A percentile compares a stretch with the other conserved stretches of the same genome.
These are phyloP conservation scores for Brachypalpus laphriformis DNA, from an alignment of 2,888 invertebrate genomes.

Conservation along the genomic window DNA sequence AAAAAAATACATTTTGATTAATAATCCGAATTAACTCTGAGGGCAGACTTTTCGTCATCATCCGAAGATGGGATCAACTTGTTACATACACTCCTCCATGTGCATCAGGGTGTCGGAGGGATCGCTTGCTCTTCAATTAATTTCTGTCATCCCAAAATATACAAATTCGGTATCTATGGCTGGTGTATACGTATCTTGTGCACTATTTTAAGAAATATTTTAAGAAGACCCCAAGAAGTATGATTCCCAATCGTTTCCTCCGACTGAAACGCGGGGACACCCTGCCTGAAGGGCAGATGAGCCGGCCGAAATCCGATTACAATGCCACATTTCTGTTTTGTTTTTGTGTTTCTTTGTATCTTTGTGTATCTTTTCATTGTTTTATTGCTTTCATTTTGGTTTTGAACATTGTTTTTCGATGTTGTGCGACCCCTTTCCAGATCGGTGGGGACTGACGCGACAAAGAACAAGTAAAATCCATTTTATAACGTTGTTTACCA, in stretches of 20 bases:
- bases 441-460: conserved; percentile 50
- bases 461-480: conserved; percentile 74
- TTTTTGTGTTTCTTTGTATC: conserved; percentile 7
- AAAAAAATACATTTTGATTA: conserved; percentile 61
- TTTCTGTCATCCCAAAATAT: conserved; percentile 60
- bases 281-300: conserved; percentile 37
- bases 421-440: conserved; percentile 50
- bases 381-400: conserved; percentile 53
- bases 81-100: conserved; percentile 35
- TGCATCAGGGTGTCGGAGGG: neutral
- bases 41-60: conserved; percentile 72
- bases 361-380: conserved; percentile 58
- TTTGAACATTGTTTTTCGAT: conserved; percentile 65
- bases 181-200: neutral
- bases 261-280: conserved; percentile 1
- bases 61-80: conserved; percentile 72
- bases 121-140: conserved; percentile 55
- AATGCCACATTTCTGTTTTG: conserved; percentile 26
- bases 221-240: conserved; percentile 13
- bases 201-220: conserved; percentile 25
- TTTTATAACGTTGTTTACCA: conserved; percentile 64
- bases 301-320: conserved; percentile 68
- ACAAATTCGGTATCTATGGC: conserved; percentile 46
- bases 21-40: conserved; percentile 70
- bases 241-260: neutral